Percentiles rank a stretch among this genome's conserved stretches.
These are phyloP conservation scores for Doryteuthis pealeii DNA, from an alignment of 1,140 invertebrate species.

Conservation along the genomic window DNA sequence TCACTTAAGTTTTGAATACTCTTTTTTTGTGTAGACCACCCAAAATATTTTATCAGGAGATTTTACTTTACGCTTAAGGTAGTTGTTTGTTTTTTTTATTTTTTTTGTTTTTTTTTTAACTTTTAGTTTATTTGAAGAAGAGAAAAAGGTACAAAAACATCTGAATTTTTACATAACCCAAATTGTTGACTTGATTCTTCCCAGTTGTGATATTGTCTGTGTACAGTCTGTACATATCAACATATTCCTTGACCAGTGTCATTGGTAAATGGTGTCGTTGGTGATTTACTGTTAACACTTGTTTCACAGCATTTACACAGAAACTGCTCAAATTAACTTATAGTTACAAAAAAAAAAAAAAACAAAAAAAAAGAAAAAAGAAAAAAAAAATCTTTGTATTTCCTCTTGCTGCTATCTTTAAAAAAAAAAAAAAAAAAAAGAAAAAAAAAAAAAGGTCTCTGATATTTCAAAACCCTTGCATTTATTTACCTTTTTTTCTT, in stretches of 20 bases:
- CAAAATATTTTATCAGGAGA: not conserved
- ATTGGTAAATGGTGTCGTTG: not conserved
- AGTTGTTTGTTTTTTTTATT: not conserved
- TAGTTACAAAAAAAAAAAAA: not conserved
- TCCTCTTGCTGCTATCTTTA: not conserved
- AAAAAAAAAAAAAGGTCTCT: not conserved
- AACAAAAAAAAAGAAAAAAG: no score
- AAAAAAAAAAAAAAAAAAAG: not conserved
- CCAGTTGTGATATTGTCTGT: constrained; percentile 13
- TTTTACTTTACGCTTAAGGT: not conserved
- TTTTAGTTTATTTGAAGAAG: constrained; percentile 1
- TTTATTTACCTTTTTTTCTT: not conserved
- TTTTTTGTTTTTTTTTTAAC: not conserved
- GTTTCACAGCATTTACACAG: no score
- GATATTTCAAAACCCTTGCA: not conserved
- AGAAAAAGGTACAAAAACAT: not conserved
- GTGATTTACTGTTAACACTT: not conserved
- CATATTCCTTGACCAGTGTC: not conserved
- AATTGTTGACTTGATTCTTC: not conserved
- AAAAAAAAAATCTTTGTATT: no score
- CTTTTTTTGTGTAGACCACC: not conserved
- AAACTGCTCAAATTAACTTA: no score
- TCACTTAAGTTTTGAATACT: not conserved
- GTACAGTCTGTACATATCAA: constrained; percentile 16
- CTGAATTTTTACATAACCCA: not conserved